These are phyloP conservation scores for Bos indicus DNA, from an alignment of 2,113 vertebrate genomes.

Conservation along the genomic window DNA sequence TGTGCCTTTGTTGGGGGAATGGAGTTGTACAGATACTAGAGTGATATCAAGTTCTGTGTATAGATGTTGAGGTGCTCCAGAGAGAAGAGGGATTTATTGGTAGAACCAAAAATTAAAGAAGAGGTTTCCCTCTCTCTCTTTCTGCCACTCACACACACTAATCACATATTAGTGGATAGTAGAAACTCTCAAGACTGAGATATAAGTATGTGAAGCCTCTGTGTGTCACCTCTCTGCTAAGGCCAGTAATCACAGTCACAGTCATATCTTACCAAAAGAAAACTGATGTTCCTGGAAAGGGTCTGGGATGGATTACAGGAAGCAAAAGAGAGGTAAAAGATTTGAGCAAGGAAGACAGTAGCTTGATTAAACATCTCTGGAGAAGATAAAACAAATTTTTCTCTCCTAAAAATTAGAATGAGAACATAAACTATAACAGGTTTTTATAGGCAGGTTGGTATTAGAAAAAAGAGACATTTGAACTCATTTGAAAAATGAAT, in stretches of 20 bases:
- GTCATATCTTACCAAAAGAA: background rate
- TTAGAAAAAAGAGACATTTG: background rate
- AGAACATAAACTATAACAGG: background rate
- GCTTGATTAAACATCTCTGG: background rate
- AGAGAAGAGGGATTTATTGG: background rate
- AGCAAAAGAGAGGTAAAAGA: background rate
- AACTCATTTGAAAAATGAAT: background rate
- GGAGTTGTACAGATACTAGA: background rate
- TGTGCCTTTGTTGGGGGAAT: background rate
- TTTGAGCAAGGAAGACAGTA: background rate
- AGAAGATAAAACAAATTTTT: background rate
- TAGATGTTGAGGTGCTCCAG: background rate
- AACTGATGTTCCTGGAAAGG: fast-evolving
- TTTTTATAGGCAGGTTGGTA: background rate
- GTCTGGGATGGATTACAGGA: background rate
- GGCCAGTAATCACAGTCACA: background rate
- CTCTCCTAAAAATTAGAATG: background rate
- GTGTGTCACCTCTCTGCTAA: background rate
- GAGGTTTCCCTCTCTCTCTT: background rate
- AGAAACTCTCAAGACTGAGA: background rate
- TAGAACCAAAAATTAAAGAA: background rate
- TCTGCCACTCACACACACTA: background rate
- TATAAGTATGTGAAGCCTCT: background rate
- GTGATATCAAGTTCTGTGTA: background rate
- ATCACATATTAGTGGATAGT: background rate